Evolutionary conservation across 2,113 vertebrate genomes (phyloP), one percentile per base, ranked within the genome.

Genomic region (Hemichromis elongatus): DNA sequence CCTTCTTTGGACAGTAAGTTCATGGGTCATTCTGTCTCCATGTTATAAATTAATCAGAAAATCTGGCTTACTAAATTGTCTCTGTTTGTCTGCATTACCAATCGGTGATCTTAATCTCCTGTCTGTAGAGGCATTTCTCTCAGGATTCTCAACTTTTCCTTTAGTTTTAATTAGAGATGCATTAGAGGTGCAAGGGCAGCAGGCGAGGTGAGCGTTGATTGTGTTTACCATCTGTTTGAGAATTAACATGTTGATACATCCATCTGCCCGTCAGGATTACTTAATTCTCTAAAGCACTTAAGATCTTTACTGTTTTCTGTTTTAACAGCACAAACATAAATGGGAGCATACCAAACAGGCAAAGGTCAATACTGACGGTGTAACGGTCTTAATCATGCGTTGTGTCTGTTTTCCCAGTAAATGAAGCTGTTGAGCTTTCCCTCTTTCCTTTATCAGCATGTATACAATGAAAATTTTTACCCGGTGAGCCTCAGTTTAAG

Each of bases 201-300:
- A 63, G 57, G 53, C 55, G 61, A 82, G 40, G 26, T 79, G 24
- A 81, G 13, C 66, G 80, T n/a, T 66, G 70, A 82, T 47, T 86
- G 70, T 86, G 85, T 84, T 79, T 55, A 75, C 53, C 79, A 73
- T 73, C 79, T 87, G 55, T 57, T 85, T 73, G 45, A 87, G 73
- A 82, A 82, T 87, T 59, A 50, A 82, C 73, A 80, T 42, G 59
- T 80, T 61, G 61, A 75, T 73, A 50, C 59, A 75, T 59, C 59
- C 45, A 63, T 33, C n/a, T 86, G 57, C 78, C 81, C 42, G 54
- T 84, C 88, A 89, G 57, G 68, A 86, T 86, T 87, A 87, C 14
- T 37, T n/a, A 47, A 14, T n/a, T 85, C 54, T 75, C 70, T 14
- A 47, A 21, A 57, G 78, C 26, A 87, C 77, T 54, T 81, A 11